Base-by-base conservation (phyloP, 2,888 invertebrate genomes). In the Macrophya alboannulata region DNA sequence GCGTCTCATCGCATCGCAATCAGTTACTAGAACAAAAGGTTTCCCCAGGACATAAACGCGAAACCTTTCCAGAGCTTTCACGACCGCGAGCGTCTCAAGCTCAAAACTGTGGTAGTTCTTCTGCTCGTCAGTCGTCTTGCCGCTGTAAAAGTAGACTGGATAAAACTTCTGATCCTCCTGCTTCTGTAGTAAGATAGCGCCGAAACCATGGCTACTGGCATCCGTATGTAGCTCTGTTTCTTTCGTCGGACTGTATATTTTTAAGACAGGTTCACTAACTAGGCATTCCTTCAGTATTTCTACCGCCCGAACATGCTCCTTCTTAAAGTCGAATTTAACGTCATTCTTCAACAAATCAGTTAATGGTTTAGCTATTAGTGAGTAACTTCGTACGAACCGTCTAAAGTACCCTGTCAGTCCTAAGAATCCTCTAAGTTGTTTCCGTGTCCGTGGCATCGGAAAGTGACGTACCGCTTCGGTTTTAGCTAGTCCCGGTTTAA, bases 61-160 rank as follows among this genome's bases (percentile, higher is more conserved):
- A 86, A 94, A 93, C 77, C 92, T 88, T 40, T 88, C 85, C 48
- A 92, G 82, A 0, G 91, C 88, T 72, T 88, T 89, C 0, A 88
- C 91, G 55, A 91, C 90, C 0, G 93, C 93, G 4, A 94, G 86
- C 0, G 90, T 90, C 86, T 93, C 94, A 45, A 93, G 83, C 48
- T 94, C 93, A 37, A 92, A 90, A 0, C 90, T 90, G 17, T 91
- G 90, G 84, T 92, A 93, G 21, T 88, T 90, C 17, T 88, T 86
- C 87, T 94, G 92, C 0, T 90, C 88, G 0, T 86, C 87, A 4
- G 83, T 83, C n/a, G 83, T 83, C 31, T 83, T 83, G 21, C 43
- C 48, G 59, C 91, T 92, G 55, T 55, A 55, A 55, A 55, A 55
- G 55, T 55, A 55, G 15, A 55, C 55, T 55, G 55, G 55, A 5